Evolutionary conservation across 2,888 invertebrate genomes (phyloP).

Genomic region (Spialia ferax): DNA sequence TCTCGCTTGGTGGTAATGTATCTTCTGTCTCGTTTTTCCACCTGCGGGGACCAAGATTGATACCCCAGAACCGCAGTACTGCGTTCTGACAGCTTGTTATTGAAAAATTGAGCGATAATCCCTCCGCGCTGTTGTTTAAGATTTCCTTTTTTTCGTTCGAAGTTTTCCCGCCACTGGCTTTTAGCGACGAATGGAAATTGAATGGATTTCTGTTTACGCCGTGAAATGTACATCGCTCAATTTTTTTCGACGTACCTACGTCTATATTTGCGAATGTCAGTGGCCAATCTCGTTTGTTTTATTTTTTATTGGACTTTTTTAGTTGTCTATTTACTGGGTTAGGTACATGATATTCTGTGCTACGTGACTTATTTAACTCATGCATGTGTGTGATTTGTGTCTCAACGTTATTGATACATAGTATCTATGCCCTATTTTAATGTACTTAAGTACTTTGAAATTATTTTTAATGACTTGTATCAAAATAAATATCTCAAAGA

Average conservation of each 20-base stretch:
- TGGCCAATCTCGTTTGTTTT: constrained; percentile 31
- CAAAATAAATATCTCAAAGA: no score
- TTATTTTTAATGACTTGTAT: no score
- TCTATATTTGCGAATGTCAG: constrained; percentile 27
- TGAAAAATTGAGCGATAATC: constrained; percentile 84
- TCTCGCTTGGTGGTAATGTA: constrained; percentile 36
- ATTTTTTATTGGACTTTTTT: not conserved
- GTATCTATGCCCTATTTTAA: no score
- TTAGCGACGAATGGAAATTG: constrained; percentile 50
- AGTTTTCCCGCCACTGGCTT: constrained; percentile 47
- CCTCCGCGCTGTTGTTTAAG: constrained; percentile 68
- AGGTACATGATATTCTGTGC: not conserved
- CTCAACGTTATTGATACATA: no score
- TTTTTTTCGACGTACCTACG: constrained; percentile 32
- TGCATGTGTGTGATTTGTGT: no score
- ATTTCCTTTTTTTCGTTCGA: constrained; percentile 52
- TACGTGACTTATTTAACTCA: not conserved
- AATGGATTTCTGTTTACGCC: constrained; percentile 47
- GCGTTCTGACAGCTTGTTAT: constrained; percentile 77
- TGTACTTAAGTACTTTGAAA: no score
- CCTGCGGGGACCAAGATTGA: constrained; percentile 78
- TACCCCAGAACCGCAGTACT: constrained; percentile 62
- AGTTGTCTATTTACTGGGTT: not conserved
- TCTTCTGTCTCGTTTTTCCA: constrained; percentile 51
- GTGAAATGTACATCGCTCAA: constrained; percentile 42